phyloP scores from a whole-genome alignment of 2,888 invertebrate species.

The Hirtodrosophila trivittata region DNA sequence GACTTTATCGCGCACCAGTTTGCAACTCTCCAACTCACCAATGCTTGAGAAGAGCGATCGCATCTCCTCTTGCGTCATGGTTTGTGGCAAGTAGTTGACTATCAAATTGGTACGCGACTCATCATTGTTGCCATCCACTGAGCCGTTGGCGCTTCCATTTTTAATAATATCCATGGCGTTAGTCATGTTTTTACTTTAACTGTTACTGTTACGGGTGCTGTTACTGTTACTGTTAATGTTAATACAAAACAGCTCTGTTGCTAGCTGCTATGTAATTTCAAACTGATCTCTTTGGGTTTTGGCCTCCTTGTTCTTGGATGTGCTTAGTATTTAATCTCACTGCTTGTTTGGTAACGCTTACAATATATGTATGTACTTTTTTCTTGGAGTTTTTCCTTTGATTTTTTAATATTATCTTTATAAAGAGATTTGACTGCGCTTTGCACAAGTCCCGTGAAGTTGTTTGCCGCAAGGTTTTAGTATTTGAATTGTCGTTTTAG shows the following conservation, averaged over 20 bases:
- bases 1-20: slow-evolving; percentile 97
- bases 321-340: slow-evolving; percentile 81
- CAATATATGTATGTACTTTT: slow-evolving; percentile 52
- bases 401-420: slow-evolving; percentile 42
- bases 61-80: slow-evolving; percentile 97
- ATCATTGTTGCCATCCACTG: slow-evolving; percentile 89
- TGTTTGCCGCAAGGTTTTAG: slow-evolving; percentile 45
- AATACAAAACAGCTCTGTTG: slow-evolving; percentile 29
- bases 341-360: slow-evolving; percentile 68
- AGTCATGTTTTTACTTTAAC: slow-evolving; percentile 79
- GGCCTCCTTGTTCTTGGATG: slow-evolving; percentile 39
- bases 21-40: slow-evolving; percentile 98
- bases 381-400: slow-evolving; percentile 50
- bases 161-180: slow-evolving; percentile 89
- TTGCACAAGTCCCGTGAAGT: slow-evolving; percentile 82
- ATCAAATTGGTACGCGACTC: slow-evolving; percentile 98
- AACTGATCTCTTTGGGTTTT: slow-evolving; percentile 8
- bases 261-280: slow-evolving; percentile 8
- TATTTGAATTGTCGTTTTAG: slow-evolving; percentile 23
- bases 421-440: slow-evolving; percentile 82
- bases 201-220: slow-evolving; percentile 34
- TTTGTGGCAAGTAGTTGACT: slow-evolving; percentile 97
- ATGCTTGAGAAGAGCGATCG: slow-evolving; percentile 96
- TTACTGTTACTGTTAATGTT: slow-evolving; percentile 32
- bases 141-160: slow-evolving; percentile 87